A percentile compares a stretch with the other conserved stretches of the same genome.
Conservation (phyloP, 2,888 invertebrate genomes). For the Hybos culiciformis region DNA sequence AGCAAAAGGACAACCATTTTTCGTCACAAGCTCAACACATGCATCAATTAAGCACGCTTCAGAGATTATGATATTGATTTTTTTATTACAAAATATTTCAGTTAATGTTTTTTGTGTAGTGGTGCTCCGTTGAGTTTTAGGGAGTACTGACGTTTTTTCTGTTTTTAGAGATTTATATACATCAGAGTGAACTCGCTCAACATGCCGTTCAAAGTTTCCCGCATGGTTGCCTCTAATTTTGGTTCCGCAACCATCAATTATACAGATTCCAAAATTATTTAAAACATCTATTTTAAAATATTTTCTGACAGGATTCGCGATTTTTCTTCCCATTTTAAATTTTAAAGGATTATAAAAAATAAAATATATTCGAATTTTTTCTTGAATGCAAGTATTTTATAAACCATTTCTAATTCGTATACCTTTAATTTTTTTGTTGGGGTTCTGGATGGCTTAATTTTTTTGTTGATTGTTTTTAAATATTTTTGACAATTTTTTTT, state of each 20-base stretch:
- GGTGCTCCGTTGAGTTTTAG: neutral
- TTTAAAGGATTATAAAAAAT: no score
- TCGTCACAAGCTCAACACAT: constrained; percentile 9
- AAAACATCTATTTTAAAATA: neutral
- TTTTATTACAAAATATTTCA: neutral
- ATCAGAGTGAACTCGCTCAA: neutral
- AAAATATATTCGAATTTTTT: no score
- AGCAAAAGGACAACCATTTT: constrained; percentile 9
- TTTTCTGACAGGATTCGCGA: neutral
- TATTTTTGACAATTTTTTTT: no score
- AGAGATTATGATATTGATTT: neutral
- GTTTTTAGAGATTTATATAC: neutral
- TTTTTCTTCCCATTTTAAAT: neutral
- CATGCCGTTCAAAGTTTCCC: neutral
- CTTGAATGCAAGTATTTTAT: no score
- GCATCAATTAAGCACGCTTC: neutral
- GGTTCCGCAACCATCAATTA: neutral
- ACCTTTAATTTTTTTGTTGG: neutral
- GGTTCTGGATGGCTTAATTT: no score
- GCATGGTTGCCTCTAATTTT: neutral
- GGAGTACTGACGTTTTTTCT: neutral
- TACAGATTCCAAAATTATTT: neutral
- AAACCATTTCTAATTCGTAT: no score
- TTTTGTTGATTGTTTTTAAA: no score
- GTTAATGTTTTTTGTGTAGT: neutral